A percentile compares a stretch with the other conserved stretches of the same genome.
These are phyloP conservation scores for Falco naumanni DNA, from an alignment of 2,797 vertebrate genomes.

Conservation along the genomic window DNA sequence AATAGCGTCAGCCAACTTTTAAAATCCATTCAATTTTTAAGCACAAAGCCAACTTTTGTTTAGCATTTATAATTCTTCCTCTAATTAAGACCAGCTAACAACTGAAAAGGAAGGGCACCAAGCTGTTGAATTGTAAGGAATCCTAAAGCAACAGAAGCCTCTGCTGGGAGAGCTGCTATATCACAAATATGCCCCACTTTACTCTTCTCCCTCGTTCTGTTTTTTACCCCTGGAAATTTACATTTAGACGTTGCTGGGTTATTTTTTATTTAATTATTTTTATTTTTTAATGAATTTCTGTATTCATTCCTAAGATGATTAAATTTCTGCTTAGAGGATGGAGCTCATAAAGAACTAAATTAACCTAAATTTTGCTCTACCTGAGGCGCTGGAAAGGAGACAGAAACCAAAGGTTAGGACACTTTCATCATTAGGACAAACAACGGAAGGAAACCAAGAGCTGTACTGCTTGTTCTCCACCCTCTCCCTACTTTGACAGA, in stretches of 20 bases:
- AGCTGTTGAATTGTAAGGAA: not conserved
- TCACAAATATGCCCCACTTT: not conserved
- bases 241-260: not conserved
- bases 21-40: not conserved
- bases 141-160: not conserved
- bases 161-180: not conserved
- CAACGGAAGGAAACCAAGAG: conserved; percentile 44
- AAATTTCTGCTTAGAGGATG: not conserved
- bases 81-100: not conserved
- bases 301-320: not conserved
- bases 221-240: not conserved
- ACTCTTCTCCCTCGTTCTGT: fast-evolving
- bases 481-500: conserved; percentile 17
- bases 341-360: not conserved
- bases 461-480: conserved; percentile 10
- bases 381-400: conserved; percentile 1
- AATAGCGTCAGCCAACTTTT: not conserved
- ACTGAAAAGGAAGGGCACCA: not conserved
- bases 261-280: not conserved
- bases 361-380: not conserved
- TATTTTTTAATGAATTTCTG: not conserved
- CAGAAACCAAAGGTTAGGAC: conserved; percentile 1
- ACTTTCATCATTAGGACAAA: not conserved
- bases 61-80: not conserved
- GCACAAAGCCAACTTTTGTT: not conserved